Evolutionary conservation across 2,797 vertebrate species (phyloP).

Genomic region (Margarornis squamiger): DNA sequence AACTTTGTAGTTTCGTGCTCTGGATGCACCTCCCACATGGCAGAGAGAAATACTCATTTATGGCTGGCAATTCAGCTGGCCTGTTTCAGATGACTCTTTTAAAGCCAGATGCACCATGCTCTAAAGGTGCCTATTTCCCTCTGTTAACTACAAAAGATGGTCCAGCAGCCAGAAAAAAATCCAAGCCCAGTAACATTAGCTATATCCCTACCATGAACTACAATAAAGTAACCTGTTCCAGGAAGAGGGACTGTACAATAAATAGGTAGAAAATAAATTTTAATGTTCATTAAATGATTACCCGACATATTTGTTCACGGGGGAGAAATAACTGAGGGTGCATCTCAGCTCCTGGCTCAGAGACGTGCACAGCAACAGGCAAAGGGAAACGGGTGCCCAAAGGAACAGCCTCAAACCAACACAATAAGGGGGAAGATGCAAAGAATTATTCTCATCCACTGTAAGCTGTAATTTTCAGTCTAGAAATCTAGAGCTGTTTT

Average conservation of each 20-base stretch:
- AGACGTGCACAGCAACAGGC: background rate
- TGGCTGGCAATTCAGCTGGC: background rate
- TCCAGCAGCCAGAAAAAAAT: background rate
- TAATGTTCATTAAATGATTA: background rate
- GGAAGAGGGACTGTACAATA: background rate
- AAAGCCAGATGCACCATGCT: background rate
- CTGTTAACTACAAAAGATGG: background rate
- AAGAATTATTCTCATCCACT: slow-evolving; percentile 13
- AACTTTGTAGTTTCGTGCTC: background rate
- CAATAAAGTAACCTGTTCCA: background rate
- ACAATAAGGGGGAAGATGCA: background rate
- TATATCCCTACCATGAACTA: background rate
- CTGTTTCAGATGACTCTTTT: background rate
- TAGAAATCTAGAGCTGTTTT: slow-evolving; percentile 38
- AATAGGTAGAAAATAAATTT: background rate
- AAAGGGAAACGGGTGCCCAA: background rate
- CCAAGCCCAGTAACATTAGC: background rate
- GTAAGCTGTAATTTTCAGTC: slow-evolving; percentile 39
- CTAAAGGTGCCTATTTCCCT: background rate
- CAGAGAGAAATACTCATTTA: background rate
- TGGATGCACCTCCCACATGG: background rate
- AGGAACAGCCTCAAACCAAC: background rate
- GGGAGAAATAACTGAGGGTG: background rate
- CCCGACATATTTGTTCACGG: background rate
- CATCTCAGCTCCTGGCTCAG: background rate